Evolutionary conservation across 2,797 vertebrate species (phyloP), one percentile per base, ranked within the genome.

Genomic region (Hapalemur alaotrensis): DNA sequence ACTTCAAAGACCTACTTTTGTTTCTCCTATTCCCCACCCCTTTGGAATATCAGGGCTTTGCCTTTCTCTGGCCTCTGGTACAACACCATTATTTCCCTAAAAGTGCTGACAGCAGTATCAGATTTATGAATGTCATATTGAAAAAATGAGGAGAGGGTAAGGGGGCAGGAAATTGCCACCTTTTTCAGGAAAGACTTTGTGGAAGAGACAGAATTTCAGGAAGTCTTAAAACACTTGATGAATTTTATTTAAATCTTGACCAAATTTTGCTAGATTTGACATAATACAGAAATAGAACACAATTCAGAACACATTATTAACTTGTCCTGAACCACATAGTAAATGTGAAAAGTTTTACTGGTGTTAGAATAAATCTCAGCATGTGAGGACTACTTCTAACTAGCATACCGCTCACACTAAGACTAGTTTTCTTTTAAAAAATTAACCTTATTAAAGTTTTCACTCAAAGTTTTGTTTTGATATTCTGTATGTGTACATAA

Each of bases 381-480:
- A 13, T 79, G 50, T 46, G 76, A 87, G 28, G 23, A 73, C 41
- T 57, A 65, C 41, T 57, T 59, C 35, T 57, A 82, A 50, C n/a
- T 57, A 82, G 52, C 32, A 32, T 52, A 63, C 50, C 70, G 86
- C 48, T 94, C 43, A 78, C 5, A 86, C 32, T 72, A 57, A 90
- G 86, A 76, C n/a, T 46, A 61, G 23, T 81, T 95, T 95, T 90
- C 25, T 83, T 94, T 86, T 18, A 59, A 91, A 93, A 86, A 82
- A 76, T 20, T 23, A 97, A 54, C 22, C 50, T 65, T 82, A 89
- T 93, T 93, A 91, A 88, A 85, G 46, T 75, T 88, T 63, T 78
- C 61, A 88, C 50, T 95, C 90, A 46, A 50, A 83, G 54, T 85
- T 97, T 95, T 95, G 61, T 97, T 82, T 97, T 93, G 57, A 70